These are phyloP conservation scores for Lagocephalus sceleratus DNA, from an alignment of 2,797 vertebrate species.

Conservation along the genomic window DNA sequence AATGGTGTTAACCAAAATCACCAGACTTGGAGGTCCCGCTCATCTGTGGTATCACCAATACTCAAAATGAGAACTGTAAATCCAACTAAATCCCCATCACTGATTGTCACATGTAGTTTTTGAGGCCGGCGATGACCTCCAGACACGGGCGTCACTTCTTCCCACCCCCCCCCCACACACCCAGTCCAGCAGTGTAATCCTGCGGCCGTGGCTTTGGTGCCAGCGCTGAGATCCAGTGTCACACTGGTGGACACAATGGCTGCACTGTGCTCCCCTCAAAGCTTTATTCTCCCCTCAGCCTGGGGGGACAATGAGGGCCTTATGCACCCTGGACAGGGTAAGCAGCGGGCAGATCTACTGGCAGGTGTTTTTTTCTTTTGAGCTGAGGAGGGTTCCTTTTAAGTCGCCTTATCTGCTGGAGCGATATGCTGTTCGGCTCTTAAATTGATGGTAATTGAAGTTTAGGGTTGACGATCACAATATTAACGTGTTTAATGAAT, in stretches of 20 bases:
- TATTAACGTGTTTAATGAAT: background rate
- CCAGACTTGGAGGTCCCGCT: no score
- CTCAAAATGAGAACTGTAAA: no score
- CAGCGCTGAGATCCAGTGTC: conserved; percentile 59
- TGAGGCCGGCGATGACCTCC: conserved; percentile 11
- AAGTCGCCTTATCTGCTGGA: background rate
- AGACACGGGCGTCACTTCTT: conserved; percentile 34
- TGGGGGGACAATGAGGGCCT: conserved; percentile 68
- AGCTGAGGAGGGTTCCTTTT: conserved; percentile 8
- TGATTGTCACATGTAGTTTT: no score
- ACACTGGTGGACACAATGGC: conserved; percentile 61
- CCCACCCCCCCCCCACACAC: conserved; percentile 33
- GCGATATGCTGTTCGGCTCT: background rate
- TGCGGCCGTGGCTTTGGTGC: conserved; percentile 40
- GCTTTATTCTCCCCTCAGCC: conserved; percentile 54
- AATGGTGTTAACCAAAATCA: no score
- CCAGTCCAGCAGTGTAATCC: conserved; percentile 41
- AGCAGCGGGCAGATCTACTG: conserved; percentile 1
- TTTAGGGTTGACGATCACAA: background rate
- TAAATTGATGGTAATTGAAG: no score
- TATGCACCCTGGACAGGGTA: conserved; percentile 39
- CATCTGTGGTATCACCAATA: no score
- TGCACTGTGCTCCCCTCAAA: conserved; percentile 59
- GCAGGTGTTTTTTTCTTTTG: conserved; percentile 54
- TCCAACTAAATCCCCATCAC: background rate